A percentile compares a stretch with the other conserved stretches of the same genome.
Evolutionary conservation across 30 jellyfish, hydroid and myxozoan genomes (phyloP).

Genomic region (Chrysaora quinquecirrha): DNA sequence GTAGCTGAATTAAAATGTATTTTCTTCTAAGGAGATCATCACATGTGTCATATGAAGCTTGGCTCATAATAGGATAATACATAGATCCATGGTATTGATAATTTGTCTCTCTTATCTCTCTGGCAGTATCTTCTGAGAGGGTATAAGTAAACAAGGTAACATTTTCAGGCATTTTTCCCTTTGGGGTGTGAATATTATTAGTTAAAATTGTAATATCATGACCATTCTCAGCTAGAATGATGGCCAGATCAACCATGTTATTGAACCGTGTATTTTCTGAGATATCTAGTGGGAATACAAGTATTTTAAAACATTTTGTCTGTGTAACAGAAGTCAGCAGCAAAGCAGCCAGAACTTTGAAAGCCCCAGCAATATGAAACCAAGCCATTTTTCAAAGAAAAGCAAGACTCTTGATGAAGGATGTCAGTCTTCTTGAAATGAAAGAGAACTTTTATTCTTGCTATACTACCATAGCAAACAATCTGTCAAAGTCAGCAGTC

Average conservation of each 20-base stretch:
- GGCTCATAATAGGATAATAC: background rate
- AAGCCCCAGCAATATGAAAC: background rate
- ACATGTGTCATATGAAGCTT: conserved; percentile 2
- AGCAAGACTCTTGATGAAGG: too few species aligned
- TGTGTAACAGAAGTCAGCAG: background rate
- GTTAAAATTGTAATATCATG: conserved; percentile 54
- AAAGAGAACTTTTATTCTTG: too few species aligned
- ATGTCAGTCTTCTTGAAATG: too few species aligned
- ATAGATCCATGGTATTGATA: background rate
- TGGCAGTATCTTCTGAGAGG: background rate
- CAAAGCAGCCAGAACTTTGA: background rate
- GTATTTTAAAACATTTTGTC: conserved; percentile 27
- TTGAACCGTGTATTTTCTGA: conserved; percentile 5
- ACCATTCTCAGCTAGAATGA: conserved; percentile 50
- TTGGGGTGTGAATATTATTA: conserved; percentile 10
- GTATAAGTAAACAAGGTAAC: conserved; percentile 23
- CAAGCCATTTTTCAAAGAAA: too few species aligned
- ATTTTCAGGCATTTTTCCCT: background rate
- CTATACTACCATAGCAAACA: too few species aligned
- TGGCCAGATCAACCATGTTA: conserved; percentile 30
- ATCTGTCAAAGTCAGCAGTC: too few species aligned
- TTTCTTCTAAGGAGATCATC: conserved; percentile 37
- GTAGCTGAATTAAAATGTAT: conserved; percentile 28
- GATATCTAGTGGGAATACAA: conserved; percentile 43
- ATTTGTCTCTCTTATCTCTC: background rate